Percentiles rank a stretch among this genome's conserved stretches.
phyloP scores from a whole-genome alignment of 2,888 invertebrate species.

The Agrotis puta region DNA sequence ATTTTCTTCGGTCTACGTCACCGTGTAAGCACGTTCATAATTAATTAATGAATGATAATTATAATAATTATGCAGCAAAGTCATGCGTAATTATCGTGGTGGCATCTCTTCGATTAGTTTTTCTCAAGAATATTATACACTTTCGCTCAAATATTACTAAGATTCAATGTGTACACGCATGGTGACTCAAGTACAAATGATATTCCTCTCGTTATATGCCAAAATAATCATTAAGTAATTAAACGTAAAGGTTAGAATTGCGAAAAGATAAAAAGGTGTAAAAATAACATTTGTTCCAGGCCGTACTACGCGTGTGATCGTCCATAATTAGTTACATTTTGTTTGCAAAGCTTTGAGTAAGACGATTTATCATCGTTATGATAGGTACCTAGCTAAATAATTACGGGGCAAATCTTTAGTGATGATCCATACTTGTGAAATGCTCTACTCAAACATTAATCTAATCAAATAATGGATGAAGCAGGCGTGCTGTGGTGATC shows the following conservation, averaged over 20 bases:
- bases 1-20: background rate
- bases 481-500: no score
- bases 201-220: slow-evolving; percentile 20
- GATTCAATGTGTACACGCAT: slow-evolving; percentile 4
- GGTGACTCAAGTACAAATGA: slow-evolving; percentile 13
- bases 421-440: background rate
- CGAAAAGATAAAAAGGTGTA: slow-evolving; percentile 2
- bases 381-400: slow-evolving; percentile 2
- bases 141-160: slow-evolving; percentile 40
- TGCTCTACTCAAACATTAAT: background rate
- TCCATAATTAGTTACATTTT: slow-evolving; percentile 36
- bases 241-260: slow-evolving; percentile 43
- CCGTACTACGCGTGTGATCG: slow-evolving; percentile 35
- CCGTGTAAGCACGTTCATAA: slow-evolving; percentile 4
- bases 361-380: slow-evolving; percentile 17
- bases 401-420: slow-evolving; percentile 16
- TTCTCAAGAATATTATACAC: slow-evolving; percentile 52
- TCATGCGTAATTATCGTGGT: slow-evolving; percentile 24
- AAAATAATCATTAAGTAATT: slow-evolving; percentile 35
- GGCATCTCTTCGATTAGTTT: background rate
- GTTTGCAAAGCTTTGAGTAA: slow-evolving; percentile 30
- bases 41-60: slow-evolving; percentile 12
- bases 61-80: slow-evolving; percentile 32
- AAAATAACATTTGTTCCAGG: slow-evolving; percentile 39
- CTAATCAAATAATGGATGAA: background rate